Base-by-base conservation (phyloP, 2,888 invertebrate species). In the Dryocosmus kuriphilus region DNA sequence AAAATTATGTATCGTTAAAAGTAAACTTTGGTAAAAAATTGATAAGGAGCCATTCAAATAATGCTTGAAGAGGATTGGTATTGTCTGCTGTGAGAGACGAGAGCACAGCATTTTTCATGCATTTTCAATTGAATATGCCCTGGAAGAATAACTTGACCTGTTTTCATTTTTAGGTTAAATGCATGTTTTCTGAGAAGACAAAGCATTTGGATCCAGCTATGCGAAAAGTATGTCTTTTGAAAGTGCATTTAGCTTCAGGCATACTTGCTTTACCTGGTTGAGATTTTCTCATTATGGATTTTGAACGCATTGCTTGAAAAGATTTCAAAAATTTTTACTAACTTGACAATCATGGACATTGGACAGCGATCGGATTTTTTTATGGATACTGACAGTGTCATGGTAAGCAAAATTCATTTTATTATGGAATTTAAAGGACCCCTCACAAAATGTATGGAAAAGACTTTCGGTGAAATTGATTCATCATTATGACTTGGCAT, bases 141-240 rank as follows among this genome's bases (percentile, higher is more conserved):
- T 24, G 14, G 5, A 30, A 32, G 5, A 30, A 32, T 71, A 51
- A 71, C 11, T 19, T 0, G n/a, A 51, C 46, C 3, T 27, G 32
- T 71, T 51, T 51, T 71, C 30, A 27, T 2, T 71, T 71, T 32
- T 51, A 71, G 71, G 71, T 30, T 30, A 51, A 51, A 8, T 27
- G 9, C 51, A 51, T 51, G 14, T 30, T 30, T 32, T 51, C 11
- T 0, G 46, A 30, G 51, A 51, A 32, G 51, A n/a, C 19, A 27
- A 27, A 61, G 30, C 27, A 30, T n/a, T 51, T 41, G 41, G 41
- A 41, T 14, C 41, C 41, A 27, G 14, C 24, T 27, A 60, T 24
- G 24, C 2, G 35, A 22, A 35, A 35, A 38, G 24, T 24, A 65
- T 16, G 41, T 41, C 41, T 41, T 41, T 41, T 16, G 4, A 41